Evolutionary conservation across 2,888 invertebrate species (phyloP), one percentile per base, ranked within the genome.

Genomic region (Lomographa bimaculata): DNA sequence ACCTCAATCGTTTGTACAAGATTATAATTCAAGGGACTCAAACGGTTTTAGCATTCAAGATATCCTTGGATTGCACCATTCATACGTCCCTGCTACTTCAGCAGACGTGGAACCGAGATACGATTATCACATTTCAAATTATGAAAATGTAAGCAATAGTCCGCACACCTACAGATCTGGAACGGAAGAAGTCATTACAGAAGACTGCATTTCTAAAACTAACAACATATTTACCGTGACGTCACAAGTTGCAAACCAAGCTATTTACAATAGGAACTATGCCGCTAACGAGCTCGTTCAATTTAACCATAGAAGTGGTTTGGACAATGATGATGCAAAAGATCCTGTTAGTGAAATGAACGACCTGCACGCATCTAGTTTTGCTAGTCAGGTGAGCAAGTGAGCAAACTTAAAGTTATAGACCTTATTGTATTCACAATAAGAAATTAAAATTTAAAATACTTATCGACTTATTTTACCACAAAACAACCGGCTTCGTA

Each of bases 11-110:
- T 82, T 79, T 37, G 71, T 68, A 1, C 89, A 85, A 61, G 90
- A 90, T 49, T 89, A 84, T 34, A 89, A 89, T 45, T 89, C 90
- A 1, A 78, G 87, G 56, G 90, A 90, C 50, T 89, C 89, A 0
- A 80, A 78, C 1, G 82, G 85, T 19, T 90, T 90, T 51, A 90
- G 83, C 39, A 90, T 90, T 33, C 90, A 90, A 28, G 90, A 89
- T 26, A 90, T 90, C 25, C 78, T 90, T 11, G 89, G 89, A 2
- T 54, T 89, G 1, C 77, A 85, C 11, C 89, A 89, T 40, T 57
- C 80, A 0, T 89, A 83, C 34, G 74, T 64, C 36, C 46, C 67
- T 11, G 36, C 50, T 1, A 67, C 54, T 36, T 20, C 44, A 35
- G 79, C 77, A 48, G 81, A 79, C 1, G 48, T 79, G 28, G 78